These are phyloP conservation scores for Cryptotis parvus DNA, from an alignment of 2,113 vertebrate species.

Conservation along the genomic window DNA sequence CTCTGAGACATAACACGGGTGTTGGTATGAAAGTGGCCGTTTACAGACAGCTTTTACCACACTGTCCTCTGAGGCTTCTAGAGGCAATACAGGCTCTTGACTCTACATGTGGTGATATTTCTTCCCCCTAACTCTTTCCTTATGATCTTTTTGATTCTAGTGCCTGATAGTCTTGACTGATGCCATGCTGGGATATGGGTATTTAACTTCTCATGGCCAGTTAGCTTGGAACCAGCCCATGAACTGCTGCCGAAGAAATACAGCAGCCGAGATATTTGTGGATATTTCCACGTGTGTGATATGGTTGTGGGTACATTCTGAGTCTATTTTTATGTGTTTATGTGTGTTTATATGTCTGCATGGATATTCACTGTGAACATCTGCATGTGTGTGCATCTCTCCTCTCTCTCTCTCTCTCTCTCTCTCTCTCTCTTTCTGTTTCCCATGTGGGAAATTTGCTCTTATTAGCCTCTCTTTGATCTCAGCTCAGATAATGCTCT, in stretches of 20 bases:
- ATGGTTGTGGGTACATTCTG: background rate
- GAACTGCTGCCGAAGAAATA: background rate
- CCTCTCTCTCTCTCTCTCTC: too few species aligned
- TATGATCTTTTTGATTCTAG: too few species aligned
- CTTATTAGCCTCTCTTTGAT: background rate
- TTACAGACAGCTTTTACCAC: background rate
- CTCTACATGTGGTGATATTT: too few species aligned
- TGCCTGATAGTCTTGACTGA: background rate
- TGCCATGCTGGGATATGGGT: too few species aligned
- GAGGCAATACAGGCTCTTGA: too few species aligned
- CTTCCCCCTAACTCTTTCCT: too few species aligned
- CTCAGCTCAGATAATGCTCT: background rate
- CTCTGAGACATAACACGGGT: too few species aligned
- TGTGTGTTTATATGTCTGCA: background rate
- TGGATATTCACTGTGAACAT: background rate
- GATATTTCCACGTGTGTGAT: background rate
- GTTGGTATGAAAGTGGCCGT: background rate
- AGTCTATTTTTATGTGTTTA: background rate
- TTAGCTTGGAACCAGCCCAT: background rate
- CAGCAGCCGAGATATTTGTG: background rate
- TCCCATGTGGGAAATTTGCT: background rate
- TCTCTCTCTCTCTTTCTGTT: background rate
- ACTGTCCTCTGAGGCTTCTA: background rate
- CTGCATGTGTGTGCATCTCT: background rate
- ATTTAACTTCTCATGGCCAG: background rate